Evolutionary conservation across 2,888 invertebrate genomes (phyloP), one percentile per base, ranked within the genome.

Genomic region (Fabriciana adippe): DNA sequence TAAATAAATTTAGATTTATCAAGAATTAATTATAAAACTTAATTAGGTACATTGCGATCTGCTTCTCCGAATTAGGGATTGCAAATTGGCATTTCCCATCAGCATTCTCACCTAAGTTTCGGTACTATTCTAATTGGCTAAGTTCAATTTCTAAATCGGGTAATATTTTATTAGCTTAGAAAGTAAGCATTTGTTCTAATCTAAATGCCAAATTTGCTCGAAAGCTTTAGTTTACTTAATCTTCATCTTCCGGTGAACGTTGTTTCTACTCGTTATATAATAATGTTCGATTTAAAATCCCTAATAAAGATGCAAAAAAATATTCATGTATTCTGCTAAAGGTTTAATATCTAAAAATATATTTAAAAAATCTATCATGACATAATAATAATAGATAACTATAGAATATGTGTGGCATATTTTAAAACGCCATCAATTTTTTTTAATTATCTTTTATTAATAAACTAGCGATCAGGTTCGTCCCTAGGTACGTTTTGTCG

Each of bases 101-200:
- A 59, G 48, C 48, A 16, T 48, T 59, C 59, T 48, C 48, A 26
- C 59, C 48, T 11, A 59, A 59, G 48, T 59, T 48, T 48, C 16
- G 48, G 48, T 59, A 48, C 21, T 59, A 16, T 59, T 48, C 31
- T 59, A 59, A 59, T 48, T 59, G 48, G 48, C 16, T 59, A n/a
- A 48, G 35, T 48, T 21, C 15, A 59, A 59, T 59, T 48, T 48
- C 31, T 31, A 59, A 26, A 48, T 59, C 31, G n/a, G 48, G 48
- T 59, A 59, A 26, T 59, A 48, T 59, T 48, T 59, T 59, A 48
- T 48, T 48, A 26, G 31, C n/a, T 59, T 48, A 13, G 31, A 31
- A 31, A 48, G n/a, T 59, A 48, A 48, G 48, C 59, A 59, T 59
- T 59, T 35, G 8, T 8, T 59, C 16, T 26, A 31, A 48, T 48